Base-by-base conservation (phyloP, 2,888 invertebrate species). In the Drosophila niveifrons region DNA sequence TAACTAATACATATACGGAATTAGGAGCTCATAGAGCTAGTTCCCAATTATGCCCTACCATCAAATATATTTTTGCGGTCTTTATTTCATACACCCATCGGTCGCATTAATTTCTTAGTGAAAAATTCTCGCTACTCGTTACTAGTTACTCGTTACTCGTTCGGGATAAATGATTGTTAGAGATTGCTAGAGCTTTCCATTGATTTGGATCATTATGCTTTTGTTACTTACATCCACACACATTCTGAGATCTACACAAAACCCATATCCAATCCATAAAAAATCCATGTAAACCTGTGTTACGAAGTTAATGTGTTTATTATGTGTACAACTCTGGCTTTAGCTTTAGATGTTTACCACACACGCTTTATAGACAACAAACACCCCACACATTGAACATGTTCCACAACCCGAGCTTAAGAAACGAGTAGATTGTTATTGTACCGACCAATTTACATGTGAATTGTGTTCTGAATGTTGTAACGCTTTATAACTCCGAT, bases 301-400 rank as follows among this genome's bases (percentile, higher is more conserved):
- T 29, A 47, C 55, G 52, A 52, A 43, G 36, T 71, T 15, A 66
- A 61, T 76, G 56, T 65, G 56, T 65, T 63, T 51, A 46, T 68
- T 51, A 46, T 68, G 31, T 66, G 61, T 66, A 43, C 46, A 56
- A 62, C 23, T 59, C 23, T 59, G 71, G 55, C 43, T 62, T 63
- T 57, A 50, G 48, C 78, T 73, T 68, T 68, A 36, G 43, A 53
- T 70, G 78, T 76, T 66, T 4, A 23, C 36, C 23, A 57, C 43
- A 46, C 62, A 43, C 62, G 68, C 76, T 81, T 81, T 43, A n/a
- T 50, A 34, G 65, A 39, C 56, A 44, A 23, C 23, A 23, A 31
- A 48, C 41, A 8, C 66, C 10, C 10, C 4, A 36, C n/a, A 36
- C 4, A 11, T 36, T n/a, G 2, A 39, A 39, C 39, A 39, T 39